Evolutionary conservation across 1,140 invertebrate species (phyloP).

Genomic region (Tribolium castaneum): DNA sequence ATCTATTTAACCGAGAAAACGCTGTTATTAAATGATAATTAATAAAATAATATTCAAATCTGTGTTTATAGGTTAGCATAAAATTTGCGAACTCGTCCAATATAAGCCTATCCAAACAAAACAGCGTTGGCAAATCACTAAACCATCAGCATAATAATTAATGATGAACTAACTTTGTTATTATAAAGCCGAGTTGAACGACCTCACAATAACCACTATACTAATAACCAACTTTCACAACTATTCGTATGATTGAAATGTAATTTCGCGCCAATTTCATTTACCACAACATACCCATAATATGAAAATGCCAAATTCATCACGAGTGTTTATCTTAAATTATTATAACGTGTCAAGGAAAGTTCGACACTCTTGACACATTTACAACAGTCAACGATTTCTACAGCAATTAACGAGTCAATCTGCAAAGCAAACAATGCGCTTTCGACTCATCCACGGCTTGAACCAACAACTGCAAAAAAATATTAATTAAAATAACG

Average conservation of each 20-base stretch:
- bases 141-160: constrained; percentile 35
- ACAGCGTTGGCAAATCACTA: constrained; percentile 13
- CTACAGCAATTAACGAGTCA: no score
- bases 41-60: not conserved
- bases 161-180: constrained; percentile 28
- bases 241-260: constrained; percentile 26
- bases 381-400: not conserved
- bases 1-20: constrained; percentile 21
- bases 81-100: not conserved
- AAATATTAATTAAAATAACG: no score
- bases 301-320: not conserved
- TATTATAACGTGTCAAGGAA: not conserved
- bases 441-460: no score
- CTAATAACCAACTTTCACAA: constrained; percentile 32
- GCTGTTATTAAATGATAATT: not conserved
- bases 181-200: constrained; percentile 22
- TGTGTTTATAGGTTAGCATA: not conserved
- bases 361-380: not conserved
- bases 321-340: constrained; percentile 4
- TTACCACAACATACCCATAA: not conserved
- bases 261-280: constrained; percentile 28
- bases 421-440: no score
- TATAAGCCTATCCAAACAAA: constrained; percentile 13
- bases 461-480: no score
- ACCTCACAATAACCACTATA: constrained; percentile 20